Evolutionary conservation across 2,797 vertebrate genomes (phyloP), one percentile per base, ranked within the genome.

Genomic region (Lutjanus campechanus): DNA sequence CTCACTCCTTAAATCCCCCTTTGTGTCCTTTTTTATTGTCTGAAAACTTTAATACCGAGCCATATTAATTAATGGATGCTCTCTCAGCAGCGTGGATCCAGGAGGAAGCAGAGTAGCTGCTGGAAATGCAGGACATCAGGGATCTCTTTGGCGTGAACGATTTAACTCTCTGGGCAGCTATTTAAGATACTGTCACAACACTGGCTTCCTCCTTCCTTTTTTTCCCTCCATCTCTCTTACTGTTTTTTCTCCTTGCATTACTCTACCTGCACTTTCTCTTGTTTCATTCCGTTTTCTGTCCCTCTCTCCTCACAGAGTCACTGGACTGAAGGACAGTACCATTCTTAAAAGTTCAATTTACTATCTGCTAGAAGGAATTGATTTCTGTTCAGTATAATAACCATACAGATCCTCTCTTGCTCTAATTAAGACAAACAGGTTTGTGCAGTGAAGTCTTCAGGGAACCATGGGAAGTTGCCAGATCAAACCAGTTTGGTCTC

Each of bases 11-110:
- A 83, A 90, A 77, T 74, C 60, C 81, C 75, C 86, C 77, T 85
- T 83, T 88, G 83, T 86, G 84, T 84, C 78, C 54, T 73, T 76
- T 85, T 85, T 79, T 82, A 86, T 91, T 88, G 88, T 89, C 79
- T 71, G 73, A 82, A 79, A 88, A 89, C 73, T 90, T 85, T 80
- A 89, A 80, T 78, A 79, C 73, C 7, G 9, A 69, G 56, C 81
- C 40, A 69, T 81, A 87, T 86, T 88, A 88, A 89, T 89, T 87
- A 85, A 87, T 76, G 76, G 71, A 80, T 73, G 56, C 55, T 74
- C 73, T 79, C 85, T 77, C 22, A 11, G 67, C 58, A 70, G 36
- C 29, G 46, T 54, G 73, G 16, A 65, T 83, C 56, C 68, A 80
- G 47, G 61, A 79, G 73, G 54, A 79, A 67, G 76, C 62, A 19